These are phyloP conservation scores for Cynaeus angustus DNA, from an alignment of 2,888 invertebrate species.

Conservation along the genomic window DNA sequence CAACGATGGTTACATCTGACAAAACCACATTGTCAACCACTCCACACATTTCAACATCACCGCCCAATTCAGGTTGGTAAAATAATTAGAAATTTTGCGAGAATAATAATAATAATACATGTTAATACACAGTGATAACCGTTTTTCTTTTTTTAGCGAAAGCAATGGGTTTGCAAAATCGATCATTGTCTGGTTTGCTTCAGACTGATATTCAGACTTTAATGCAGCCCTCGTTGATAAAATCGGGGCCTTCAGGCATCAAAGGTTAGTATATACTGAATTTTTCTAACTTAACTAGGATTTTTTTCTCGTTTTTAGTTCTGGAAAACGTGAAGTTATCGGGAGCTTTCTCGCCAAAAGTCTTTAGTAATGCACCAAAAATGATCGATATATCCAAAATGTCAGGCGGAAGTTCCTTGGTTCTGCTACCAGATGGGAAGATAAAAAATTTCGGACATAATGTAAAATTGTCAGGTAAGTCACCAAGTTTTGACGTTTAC, in stretches of 20 bases:
- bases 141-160: slow-evolving; percentile 24
- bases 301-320: too few relatives aligned
- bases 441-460: slow-evolving; percentile 58
- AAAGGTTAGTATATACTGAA: slow-evolving; percentile 66
- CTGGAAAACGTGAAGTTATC: slow-evolving; percentile 68
- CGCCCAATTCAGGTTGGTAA: slow-evolving; percentile 37
- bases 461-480: slow-evolving; percentile 26
- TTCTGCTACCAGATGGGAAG: slow-evolving; percentile 69
- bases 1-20: slow-evolving; percentile 48
- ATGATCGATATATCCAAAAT: slow-evolving; percentile 67
- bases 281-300: too few relatives aligned
- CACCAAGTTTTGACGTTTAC: neutral
- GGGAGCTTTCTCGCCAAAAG: slow-evolving; percentile 59
- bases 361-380: slow-evolving; percentile 62
- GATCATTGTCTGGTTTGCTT: slow-evolving; percentile 63
- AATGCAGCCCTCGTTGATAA: slow-evolving; percentile 56
- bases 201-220: slow-evolving; percentile 64
- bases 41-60: slow-evolving; percentile 17
- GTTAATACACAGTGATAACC: too few relatives aligned
- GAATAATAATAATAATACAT: too few relatives aligned
- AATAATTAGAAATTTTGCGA: neutral
- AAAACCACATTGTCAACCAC: slow-evolving; percentile 26
- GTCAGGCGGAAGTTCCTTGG: slow-evolving; percentile 62
- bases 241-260: slow-evolving; percentile 60
- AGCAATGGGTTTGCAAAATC: slow-evolving; percentile 42